Evolutionary conservation across 2,113 vertebrate species (phyloP), one percentile per base, ranked within the genome.

Genomic region (Gallinago undulata): DNA sequence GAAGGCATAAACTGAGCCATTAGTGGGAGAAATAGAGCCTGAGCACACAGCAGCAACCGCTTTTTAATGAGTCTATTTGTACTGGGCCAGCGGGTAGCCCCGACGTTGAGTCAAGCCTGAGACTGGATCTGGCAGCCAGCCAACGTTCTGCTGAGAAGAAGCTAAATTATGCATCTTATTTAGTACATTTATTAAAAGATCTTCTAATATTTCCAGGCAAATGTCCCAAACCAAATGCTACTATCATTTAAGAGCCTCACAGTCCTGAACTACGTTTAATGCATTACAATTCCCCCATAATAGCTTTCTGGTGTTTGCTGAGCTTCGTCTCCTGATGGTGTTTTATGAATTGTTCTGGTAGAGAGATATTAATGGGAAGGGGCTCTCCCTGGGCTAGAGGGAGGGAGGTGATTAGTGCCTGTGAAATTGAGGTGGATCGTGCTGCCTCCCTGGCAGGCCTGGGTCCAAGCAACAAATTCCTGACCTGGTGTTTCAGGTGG

Each of bases 121-220:
- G 47, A n/a, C 76, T 41, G 19, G 53, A 57, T 64, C 47, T 98
- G 97, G 96, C 88, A 97, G 66, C 39, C 84, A 80, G 86, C 94
- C 94, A 95, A 67, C 0, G 1, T 89, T 87, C 92, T 87, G 68
- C 67, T 76, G 72, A 91, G 88, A 93, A 90, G 86, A 3, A 94
- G 72, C 91, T 97, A 96, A 98, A 97, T 97, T 98, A 97, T 97
- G 90, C 96, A 97, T 98, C 94, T 97, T 97, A 97, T 97, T 98
- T 97, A 97, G 91, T 84, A 72, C 84, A 97, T 98, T 97, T 98
- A 94, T 98, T 98, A 97, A 97, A 97, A 98, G 85, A 94, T 95
- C 68, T 94, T 89, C 82, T 94, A 95, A 95, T 72, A 80, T 96
- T 98, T 95, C 70, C 69, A 95, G 91, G 97, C 92, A 97, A 96